These are phyloP conservation scores for Mythimna loreyi DNA, from an alignment of 2,888 invertebrate species.

Conservation along the genomic window DNA sequence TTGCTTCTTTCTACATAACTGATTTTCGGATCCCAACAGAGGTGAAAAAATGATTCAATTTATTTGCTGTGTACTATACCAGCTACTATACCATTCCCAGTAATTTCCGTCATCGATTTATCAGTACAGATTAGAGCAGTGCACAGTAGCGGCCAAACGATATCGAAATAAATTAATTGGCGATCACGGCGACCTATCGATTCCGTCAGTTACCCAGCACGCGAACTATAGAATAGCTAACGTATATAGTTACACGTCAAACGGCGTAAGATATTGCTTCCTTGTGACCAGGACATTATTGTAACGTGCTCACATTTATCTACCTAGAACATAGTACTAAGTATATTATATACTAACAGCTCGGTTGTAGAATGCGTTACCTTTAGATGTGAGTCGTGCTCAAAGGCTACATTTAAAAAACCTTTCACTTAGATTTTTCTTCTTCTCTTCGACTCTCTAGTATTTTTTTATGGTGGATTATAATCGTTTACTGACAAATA, in stretches of 20 bases:
- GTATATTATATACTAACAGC: no score
- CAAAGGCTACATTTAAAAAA: no score
- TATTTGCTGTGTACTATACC: no score
- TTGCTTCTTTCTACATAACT: no score
- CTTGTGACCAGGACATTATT: constrained; percentile 45
- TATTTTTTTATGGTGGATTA: no score
- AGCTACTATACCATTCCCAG: not conserved
- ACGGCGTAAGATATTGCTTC: constrained; percentile 62
- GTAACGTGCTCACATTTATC: constrained; percentile 20
- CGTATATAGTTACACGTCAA: constrained; percentile 61
- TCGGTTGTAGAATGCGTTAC: no score
- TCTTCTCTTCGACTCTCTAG: no score
- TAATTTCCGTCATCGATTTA: constrained; percentile 35
- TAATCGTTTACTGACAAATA: no score
- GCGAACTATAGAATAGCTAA: constrained; percentile 55
- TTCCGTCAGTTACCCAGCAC: constrained; percentile 68
- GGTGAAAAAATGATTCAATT: no score
- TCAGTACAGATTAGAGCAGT: constrained; percentile 15
- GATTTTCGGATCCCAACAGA: no score
- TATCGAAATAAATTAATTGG: constrained; percentile 73
- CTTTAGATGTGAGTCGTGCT: no score
- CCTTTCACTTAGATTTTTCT: no score
- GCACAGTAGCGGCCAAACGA: constrained; percentile 56
- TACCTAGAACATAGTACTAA: not conserved
- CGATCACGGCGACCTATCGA: constrained; percentile 73